Evolutionary conservation across 2,888 invertebrate species (phyloP).

Genomic region (Eilema depressum): DNA sequence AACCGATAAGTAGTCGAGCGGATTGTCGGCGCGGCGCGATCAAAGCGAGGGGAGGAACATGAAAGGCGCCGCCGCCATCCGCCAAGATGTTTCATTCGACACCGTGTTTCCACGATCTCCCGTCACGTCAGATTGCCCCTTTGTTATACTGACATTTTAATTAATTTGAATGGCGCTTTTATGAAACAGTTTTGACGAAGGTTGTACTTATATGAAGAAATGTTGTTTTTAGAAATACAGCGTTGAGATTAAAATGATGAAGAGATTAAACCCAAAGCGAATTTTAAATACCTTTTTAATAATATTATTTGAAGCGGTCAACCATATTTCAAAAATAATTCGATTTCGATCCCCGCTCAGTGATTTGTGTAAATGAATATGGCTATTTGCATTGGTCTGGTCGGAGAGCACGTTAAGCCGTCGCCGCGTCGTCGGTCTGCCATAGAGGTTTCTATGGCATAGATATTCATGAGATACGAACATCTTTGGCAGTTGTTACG

Average conservation of each 20-base stretch:
- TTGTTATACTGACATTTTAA: constrained; percentile 77
- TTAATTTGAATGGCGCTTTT: constrained; percentile 74
- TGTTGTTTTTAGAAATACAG: not conserved
- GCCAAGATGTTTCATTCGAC: constrained; percentile 71
- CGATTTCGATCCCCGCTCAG: too few species aligned
- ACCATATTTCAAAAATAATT: not conserved
- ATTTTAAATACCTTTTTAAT: not conserved
- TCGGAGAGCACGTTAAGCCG: too few species aligned
- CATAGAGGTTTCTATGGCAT: too few species aligned
- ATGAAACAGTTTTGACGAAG: constrained; percentile 70
- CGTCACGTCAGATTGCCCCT: constrained; percentile 71
- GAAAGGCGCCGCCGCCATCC: constrained; percentile 79
- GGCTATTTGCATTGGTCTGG: too few species aligned
- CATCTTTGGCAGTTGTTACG: too few species aligned
- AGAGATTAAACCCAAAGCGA: not conserved
- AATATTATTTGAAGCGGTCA: not conserved
- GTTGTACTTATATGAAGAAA: constrained; percentile 33
- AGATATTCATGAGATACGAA: too few species aligned
- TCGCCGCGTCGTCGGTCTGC: too few species aligned
- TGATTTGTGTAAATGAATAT: too few species aligned
- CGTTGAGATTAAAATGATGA: not conserved
- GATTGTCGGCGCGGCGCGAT: constrained; percentile 84
- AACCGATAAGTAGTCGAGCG: constrained; percentile 85
- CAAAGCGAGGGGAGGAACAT: constrained; percentile 82
- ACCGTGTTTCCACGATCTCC: constrained; percentile 75